Conservation (phyloP, 2,113 vertebrate species). For the Poicephalus meyeri region DNA sequence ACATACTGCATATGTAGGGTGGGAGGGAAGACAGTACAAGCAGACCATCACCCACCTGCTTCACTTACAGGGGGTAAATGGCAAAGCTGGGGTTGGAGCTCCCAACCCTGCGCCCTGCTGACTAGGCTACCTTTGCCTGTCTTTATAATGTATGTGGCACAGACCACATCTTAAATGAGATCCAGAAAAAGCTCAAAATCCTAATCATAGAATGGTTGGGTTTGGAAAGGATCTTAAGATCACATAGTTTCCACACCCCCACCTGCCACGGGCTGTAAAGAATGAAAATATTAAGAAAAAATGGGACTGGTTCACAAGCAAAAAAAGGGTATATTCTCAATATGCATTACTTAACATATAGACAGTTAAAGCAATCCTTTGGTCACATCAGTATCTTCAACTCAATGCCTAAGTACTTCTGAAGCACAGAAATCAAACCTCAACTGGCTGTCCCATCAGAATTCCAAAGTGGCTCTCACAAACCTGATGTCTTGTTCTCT, state of each 20-base stretch:
- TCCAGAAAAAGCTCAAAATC: not conserved
- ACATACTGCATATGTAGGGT: accelerated
- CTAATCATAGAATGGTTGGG: not conserved
- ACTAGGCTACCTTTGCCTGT: not conserved
- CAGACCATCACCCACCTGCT: accelerated
- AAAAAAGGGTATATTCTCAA: not conserved
- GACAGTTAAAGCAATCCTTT: not conserved
- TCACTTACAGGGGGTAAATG: not conserved
- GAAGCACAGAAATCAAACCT: not conserved
- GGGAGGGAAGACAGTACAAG: not conserved
- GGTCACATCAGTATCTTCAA: not conserved
- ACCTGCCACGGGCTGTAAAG: not conserved
- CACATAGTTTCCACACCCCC: not conserved
- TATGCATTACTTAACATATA: not conserved
- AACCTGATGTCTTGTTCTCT: not conserved
- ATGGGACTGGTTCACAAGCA: not conserved
- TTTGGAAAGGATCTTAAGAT: not conserved
- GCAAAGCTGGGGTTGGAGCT: not conserved
- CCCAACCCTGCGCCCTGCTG: not conserved
- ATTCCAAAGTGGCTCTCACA: not conserved
- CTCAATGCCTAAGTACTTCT: not conserved
- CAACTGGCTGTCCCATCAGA: not conserved
- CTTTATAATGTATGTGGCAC: accelerated
- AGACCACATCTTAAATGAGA: not conserved
- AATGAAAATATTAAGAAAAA: not conserved